phyloP scores from a whole-genome alignment of 2,113 vertebrate genomes.

The cat (Felis catus) region DNA sequence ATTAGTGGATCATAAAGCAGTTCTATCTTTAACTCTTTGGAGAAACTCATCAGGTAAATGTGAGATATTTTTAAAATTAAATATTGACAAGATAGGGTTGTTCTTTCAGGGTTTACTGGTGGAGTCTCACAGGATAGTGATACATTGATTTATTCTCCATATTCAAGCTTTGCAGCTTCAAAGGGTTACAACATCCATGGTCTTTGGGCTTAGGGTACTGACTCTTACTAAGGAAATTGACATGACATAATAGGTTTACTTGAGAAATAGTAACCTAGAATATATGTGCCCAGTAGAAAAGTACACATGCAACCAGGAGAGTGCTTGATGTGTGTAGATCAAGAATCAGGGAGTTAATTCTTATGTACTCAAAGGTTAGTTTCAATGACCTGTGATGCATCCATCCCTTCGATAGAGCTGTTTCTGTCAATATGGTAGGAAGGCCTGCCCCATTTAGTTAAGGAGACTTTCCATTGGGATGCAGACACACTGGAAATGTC shows the following conservation, averaged over 20 bases:
- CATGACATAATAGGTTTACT: not conserved
- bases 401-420: too few relatives aligned
- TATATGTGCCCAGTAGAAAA: not conserved
- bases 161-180: not conserved
- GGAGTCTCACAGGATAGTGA: not conserved
- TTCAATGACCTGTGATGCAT: not conserved
- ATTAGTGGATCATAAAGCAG: not conserved
- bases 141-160: not conserved
- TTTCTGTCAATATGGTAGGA: not conserved
- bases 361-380: not conserved
- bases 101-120: not conserved
- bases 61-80: not conserved
- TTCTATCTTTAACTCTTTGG: not conserved
- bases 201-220: not conserved
- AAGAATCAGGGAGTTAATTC: not conserved
- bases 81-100: not conserved
- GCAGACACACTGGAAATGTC: not conserved
- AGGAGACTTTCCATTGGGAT: not conserved
- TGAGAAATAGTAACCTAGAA: not conserved
- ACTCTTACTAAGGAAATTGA: not conserved
- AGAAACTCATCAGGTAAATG: not conserved
- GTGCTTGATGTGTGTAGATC: not conserved
- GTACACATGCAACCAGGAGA: not conserved
- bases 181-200: not conserved
- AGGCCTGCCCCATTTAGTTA: not conserved